Percentiles rank a stretch among this genome's conserved stretches.
Conservation (phyloP, 2,113 vertebrate species). For the Varanus komodoensis region DNA sequence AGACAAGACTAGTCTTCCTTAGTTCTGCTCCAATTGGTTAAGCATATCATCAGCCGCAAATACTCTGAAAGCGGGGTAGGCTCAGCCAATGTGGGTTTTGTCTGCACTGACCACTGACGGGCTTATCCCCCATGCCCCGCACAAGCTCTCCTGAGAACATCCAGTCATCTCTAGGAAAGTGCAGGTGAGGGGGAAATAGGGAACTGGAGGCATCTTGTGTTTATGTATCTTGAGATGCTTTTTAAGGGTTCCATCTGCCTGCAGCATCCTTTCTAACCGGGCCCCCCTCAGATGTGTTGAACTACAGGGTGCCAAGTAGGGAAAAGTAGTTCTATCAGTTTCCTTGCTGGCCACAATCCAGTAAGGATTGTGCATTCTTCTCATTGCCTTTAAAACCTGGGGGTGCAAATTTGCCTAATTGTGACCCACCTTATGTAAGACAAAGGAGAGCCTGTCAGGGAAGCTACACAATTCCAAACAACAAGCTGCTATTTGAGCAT, state of each 20-base stretch:
- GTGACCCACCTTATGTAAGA: no score
- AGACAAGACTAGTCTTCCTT: slow-evolving; percentile 62
- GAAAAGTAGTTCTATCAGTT: neutral
- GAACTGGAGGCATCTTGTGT: neutral
- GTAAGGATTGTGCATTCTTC: neutral
- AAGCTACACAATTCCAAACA: neutral
- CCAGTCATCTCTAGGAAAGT: neutral
- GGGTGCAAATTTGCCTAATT: neutral
- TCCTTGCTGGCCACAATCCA: neutral
- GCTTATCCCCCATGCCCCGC: fast-evolving
- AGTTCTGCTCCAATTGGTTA: slow-evolving; percentile 69
- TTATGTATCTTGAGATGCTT: no score
- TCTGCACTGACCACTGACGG: slow-evolving; percentile 45
- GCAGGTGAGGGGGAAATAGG: neutral
- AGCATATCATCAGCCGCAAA: slow-evolving; percentile 64
- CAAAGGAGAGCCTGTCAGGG: no score
- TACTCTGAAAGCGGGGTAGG: slow-evolving; percentile 65
- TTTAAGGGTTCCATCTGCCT: neutral
- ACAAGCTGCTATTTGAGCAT: neutral
- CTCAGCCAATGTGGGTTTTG: slow-evolving; percentile 69
- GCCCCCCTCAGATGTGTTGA: no score
- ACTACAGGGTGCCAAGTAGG: no score
- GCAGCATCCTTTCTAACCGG: no score
- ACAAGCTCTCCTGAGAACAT: neutral
- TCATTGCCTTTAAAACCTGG: neutral